Base-by-base conservation (phyloP, 1,140 invertebrate species). In the Harpegnathos saltator region DNA sequence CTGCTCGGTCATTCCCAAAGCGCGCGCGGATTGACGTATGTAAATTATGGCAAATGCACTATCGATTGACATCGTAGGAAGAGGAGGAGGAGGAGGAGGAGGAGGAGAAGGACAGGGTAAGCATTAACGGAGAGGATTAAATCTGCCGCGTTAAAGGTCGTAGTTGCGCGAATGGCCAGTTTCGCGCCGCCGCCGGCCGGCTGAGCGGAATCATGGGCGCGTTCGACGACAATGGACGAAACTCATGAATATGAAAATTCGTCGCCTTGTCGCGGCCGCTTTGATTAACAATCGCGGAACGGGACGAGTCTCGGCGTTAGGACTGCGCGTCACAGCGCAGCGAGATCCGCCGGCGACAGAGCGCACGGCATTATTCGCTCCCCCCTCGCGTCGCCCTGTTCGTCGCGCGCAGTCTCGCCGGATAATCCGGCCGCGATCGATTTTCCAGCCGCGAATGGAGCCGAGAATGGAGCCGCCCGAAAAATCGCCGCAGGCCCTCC, bases 161-260 rank as follows among this genome's bases (percentile, higher is more conserved):
- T 44, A 44, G 38, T 44, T 44, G 38, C 7, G 11, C 38, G 11
- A 3, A 9, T 9, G 38, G 29, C 62, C 29, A 62, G 52, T 17
- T 63, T 11, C 9, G 29, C 15, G 29, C 22, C 29, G 26, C 17
- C 15, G 29, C 22, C 29, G 26, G 1, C 22, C 44, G 26, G 17
- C 68, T 14, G 50, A 0, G 29, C 22, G 22, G 44, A 80, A 71
- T 71, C 63, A 33, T 78, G 44, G 75, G 17, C n/a, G 75, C 24
- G 15, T n/a, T n/a, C 22, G 33, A 26, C 24, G 52, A 44, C 58
- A 44, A 69, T 71, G 59, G 24, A 58, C 22, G 17, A 3, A 44
- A 14, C 33, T 80, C 75, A 80, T 80, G 75, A 80, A 80, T 80
- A 80, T 80, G 75, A 80, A 80, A 80, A 80, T 80, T 58, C 48